A percentile compares a stretch with the other conserved stretches of the same genome.
These are phyloP conservation scores for Phortica magna DNA, from an alignment of 2,888 invertebrate genomes.

Conservation along the genomic window DNA sequence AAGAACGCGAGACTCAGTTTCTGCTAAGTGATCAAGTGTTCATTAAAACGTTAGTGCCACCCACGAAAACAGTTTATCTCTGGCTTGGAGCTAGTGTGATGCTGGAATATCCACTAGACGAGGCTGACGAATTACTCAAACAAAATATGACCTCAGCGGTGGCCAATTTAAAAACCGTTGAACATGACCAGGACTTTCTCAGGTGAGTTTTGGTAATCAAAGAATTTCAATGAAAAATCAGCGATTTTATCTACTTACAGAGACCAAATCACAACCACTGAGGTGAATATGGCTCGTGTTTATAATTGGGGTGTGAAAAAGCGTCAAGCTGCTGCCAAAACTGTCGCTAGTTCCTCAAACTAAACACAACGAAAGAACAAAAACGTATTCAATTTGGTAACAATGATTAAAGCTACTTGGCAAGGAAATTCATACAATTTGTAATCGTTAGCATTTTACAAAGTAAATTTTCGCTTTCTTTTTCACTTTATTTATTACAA, in stretches of 20 bases:
- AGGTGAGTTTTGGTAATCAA: slow-evolving; percentile 79
- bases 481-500: neutral
- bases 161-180: slow-evolving; percentile 89
- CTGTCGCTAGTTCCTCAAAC: slow-evolving; percentile 49
- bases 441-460: slow-evolving; percentile 22
- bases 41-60: slow-evolving; percentile 89
- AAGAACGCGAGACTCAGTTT: slow-evolving; percentile 90
- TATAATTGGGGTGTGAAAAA: slow-evolving; percentile 99
- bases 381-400: slow-evolving; percentile 4
- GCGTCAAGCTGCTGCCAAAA: slow-evolving; percentile 85
- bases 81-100: slow-evolving; percentile 97
- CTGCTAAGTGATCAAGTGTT: slow-evolving; percentile 95
- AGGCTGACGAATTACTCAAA: slow-evolving; percentile 90
- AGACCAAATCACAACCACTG: slow-evolving; percentile 98
- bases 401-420: slow-evolving; percentile 15
- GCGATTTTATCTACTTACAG: slow-evolving; percentile 77
- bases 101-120: slow-evolving; percentile 95
- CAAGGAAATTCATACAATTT: neutral
- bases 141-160: slow-evolving; percentile 92
- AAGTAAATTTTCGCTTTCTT: slow-evolving; percentile 20
- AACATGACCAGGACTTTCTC: slow-evolving; percentile 95
- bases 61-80: slow-evolving; percentile 91
- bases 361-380: slow-evolving; percentile 43
- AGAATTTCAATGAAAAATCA: neutral
- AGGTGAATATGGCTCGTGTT: slow-evolving; percentile 99